These are phyloP conservation scores for Halcyon malimbica DNA, from an alignment of 2,113 vertebrate genomes.

Conservation along the genomic window DNA sequence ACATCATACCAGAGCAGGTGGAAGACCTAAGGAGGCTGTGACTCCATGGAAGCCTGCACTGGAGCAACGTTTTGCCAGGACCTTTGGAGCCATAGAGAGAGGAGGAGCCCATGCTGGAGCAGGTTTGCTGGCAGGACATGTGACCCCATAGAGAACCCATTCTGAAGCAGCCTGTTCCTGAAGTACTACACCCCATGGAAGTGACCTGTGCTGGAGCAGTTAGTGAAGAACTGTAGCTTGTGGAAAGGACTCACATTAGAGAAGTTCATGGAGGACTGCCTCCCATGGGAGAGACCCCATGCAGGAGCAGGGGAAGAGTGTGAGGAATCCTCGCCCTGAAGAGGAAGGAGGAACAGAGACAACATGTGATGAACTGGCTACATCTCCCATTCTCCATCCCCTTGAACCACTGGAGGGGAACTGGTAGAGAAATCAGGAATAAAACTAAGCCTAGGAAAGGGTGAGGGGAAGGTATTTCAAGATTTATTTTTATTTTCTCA, in stretches of 20 bases:
- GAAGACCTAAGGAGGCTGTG: neutral
- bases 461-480: neutral
- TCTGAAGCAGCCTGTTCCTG: no score
- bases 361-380: neutral
- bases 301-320: neutral
- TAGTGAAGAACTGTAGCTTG: neutral
- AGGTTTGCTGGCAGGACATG: neutral
- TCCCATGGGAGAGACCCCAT: neutral
- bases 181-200: no score
- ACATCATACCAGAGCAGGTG: neutral
- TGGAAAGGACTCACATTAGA: neutral
- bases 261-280: neutral
- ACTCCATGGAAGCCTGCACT: rapidly evolving
- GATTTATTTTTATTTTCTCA: neutral
- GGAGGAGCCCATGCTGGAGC: no score
- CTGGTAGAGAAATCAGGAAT: neutral
- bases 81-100: neutral
- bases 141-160: neutral
- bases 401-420: neutral
- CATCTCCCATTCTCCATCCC: neutral
- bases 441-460: neutral
- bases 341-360: neutral
- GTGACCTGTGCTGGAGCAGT: no score
- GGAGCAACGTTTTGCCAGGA: neutral
- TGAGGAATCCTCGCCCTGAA: neutral